A percentile compares a stretch with the other conserved stretches of the same genome.
These are phyloP conservation scores for Pedionomus torquatus DNA, from an alignment of 2,113 vertebrate genomes.

Conservation along the genomic window DNA sequence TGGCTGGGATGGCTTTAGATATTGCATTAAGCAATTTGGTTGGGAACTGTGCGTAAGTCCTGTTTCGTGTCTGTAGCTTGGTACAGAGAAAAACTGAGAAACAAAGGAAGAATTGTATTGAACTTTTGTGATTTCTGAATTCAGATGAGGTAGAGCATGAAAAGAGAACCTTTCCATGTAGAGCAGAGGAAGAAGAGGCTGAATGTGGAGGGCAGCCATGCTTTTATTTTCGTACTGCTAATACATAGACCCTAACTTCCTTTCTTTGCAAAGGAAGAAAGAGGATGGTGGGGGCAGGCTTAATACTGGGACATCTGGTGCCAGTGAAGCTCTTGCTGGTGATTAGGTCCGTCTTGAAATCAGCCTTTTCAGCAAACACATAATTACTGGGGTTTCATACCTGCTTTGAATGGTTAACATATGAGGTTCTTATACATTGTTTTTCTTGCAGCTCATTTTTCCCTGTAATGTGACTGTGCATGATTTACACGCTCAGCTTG, in stretches of 20 bases:
- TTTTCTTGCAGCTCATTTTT: constrained; percentile 19
- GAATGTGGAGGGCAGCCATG: neutral
- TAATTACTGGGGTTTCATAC: neutral
- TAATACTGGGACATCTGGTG: neutral
- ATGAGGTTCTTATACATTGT: neutral
- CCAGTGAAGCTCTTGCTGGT: neutral
- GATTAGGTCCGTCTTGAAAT: neutral
- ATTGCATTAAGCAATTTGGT: neutral
- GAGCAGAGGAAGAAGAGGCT: neutral
- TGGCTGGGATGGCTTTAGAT: neutral
- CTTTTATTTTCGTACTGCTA: neutral
- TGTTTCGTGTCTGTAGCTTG: neutral
- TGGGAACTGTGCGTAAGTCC: neutral
- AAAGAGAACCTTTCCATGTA: neutral
- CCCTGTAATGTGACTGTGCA: neutral
- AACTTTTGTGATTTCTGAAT: neutral
- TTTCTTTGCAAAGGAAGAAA: neutral
- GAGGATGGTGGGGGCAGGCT: neutral
- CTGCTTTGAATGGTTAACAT: neutral
- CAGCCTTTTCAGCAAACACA: neutral
- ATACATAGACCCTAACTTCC: neutral
- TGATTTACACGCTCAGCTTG: neutral
- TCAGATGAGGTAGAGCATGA: accelerated
- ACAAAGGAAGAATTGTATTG: neutral
- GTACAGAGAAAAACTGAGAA: neutral